phyloP scores from a whole-genome alignment of 2,797 vertebrate genomes.

The Protonibea diacanthus region DNA sequence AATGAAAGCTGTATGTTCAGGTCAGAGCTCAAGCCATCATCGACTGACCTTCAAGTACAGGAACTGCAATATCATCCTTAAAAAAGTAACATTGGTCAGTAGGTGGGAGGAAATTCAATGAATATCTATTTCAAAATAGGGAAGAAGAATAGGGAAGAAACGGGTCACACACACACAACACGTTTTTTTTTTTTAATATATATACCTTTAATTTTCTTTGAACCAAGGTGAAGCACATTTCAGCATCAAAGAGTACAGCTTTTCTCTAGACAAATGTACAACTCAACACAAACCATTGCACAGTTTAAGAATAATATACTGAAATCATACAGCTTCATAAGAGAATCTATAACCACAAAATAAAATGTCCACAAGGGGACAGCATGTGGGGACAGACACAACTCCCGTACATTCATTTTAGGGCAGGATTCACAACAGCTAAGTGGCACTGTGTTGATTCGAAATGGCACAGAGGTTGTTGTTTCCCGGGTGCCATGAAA shows the following conservation, averaged over 20 bases:
- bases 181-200: constrained; percentile 62
- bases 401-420: constrained; percentile 69
- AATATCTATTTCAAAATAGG: constrained; percentile 52
- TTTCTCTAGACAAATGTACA: constrained; percentile 69
- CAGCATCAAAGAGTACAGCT: constrained; percentile 69
- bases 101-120: not conserved
- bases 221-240: constrained; percentile 80
- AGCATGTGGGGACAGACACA: constrained; percentile 42
- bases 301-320: constrained; percentile 67
- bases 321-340: constrained; percentile 57
- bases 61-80: fast-evolving
- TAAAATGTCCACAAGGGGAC: constrained; percentile 52
- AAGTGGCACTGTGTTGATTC: constrained; percentile 36
- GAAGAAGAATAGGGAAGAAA: constrained; percentile 73
- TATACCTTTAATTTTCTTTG: constrained; percentile 77
- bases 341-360: constrained; percentile 63
- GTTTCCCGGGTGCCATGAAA: constrained; percentile 32
- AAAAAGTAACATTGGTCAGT: not conserved
- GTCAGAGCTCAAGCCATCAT: not conserved
- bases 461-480: constrained; percentile 34
- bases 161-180: constrained; percentile 35
- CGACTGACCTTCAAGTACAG: not conserved
- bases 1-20: not conserved
- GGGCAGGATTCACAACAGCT: constrained; percentile 37
- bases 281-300: constrained; percentile 76